phyloP scores from a whole-genome alignment of 2,888 invertebrate species.

The Archaeoteleia sp. region DNA sequence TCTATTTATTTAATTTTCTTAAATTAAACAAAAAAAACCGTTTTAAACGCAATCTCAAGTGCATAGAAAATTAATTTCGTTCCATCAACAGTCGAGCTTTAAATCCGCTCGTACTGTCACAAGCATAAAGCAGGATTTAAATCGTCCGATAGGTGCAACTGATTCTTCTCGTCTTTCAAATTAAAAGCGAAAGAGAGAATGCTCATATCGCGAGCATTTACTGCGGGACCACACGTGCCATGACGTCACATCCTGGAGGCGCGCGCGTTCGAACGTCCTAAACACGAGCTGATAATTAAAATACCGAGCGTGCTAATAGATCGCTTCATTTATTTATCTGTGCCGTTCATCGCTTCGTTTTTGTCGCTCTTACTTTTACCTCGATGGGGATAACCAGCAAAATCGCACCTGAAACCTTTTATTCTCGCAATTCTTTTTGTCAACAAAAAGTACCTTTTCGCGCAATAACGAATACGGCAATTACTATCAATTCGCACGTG shows the following conservation, averaged over 20 bases:
- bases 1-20: too few species aligned
- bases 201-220: slow-evolving; percentile 53
- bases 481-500: slow-evolving; percentile 33
- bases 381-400: slow-evolving; percentile 13
- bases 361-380: slow-evolving; percentile 36
- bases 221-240: slow-evolving; percentile 52
- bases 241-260: slow-evolving; percentile 55
- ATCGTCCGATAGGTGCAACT: slow-evolving; percentile 40
- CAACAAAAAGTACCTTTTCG: slow-evolving; percentile 16
- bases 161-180: slow-evolving; percentile 37
- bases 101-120: slow-evolving; percentile 1
- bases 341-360: slow-evolving; percentile 26
- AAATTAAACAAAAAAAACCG: too few species aligned
- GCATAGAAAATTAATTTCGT: too few species aligned
- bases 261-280: slow-evolving; percentile 44
- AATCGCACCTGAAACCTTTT: slow-evolving; percentile 26
- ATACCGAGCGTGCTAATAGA: slow-evolving; percentile 50
- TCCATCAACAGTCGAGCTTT: too few species aligned
- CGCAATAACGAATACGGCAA: slow-evolving; percentile 41
- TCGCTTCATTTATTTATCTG: slow-evolving; percentile 29
- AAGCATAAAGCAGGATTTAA: slow-evolving; percentile 33
- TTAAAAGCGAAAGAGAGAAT: slow-evolving; percentile 49
- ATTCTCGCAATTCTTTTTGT: slow-evolving; percentile 5
- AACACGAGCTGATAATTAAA: slow-evolving; percentile 50
- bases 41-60: too few species aligned